phyloP scores from a whole-genome alignment of 2,797 vertebrate species.

The Melopsittacus undulatus region DNA sequence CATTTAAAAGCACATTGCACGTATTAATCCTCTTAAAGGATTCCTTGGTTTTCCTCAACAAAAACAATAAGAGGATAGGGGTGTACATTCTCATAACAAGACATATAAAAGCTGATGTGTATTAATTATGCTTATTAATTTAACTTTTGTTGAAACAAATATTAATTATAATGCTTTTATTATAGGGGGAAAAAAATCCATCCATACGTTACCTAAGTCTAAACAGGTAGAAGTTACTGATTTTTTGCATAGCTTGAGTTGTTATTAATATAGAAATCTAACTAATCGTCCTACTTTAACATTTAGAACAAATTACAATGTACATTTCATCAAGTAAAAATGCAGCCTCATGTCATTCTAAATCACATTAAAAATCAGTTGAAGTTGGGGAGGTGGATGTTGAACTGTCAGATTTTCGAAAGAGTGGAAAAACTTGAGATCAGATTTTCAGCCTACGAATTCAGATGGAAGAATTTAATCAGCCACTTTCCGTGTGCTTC shows the following conservation, averaged over 20 bases:
- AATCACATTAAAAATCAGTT: slow-evolving; percentile 68
- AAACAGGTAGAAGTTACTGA: slow-evolving; percentile 49
- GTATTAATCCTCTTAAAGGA: slow-evolving; percentile 58
- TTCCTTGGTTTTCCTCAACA: slow-evolving; percentile 48
- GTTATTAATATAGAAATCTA: slow-evolving; percentile 62
- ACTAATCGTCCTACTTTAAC: slow-evolving; percentile 58
- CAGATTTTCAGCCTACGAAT: slow-evolving; percentile 70
- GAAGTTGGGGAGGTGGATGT: slow-evolving; percentile 65
- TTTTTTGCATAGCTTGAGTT: slow-evolving; percentile 47
- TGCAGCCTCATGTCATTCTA: slow-evolving; percentile 65
- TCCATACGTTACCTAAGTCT: slow-evolving; percentile 40
- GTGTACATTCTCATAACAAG: slow-evolving; percentile 52
- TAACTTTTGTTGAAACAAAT: slow-evolving; percentile 57
- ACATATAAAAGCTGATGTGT: slow-evolving; percentile 18
- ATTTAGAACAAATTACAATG: slow-evolving; percentile 53
- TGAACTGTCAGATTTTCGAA: slow-evolving; percentile 72
- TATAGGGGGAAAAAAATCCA: not conserved
- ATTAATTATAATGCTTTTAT: slow-evolving; percentile 56
- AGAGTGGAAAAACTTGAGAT: slow-evolving; percentile 70
- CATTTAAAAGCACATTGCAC: slow-evolving; percentile 62
- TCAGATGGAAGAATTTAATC: slow-evolving; percentile 75
- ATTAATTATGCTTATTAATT: slow-evolving; percentile 74
- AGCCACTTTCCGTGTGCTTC: slow-evolving; percentile 71
- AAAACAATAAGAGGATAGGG: slow-evolving; percentile 54
- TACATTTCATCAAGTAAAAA: slow-evolving; percentile 58